Evolutionary conservation across 2,797 vertebrate species (phyloP), one percentile per base, ranked within the genome.

Genomic region (Notoglanidium macrostoma): DNA sequence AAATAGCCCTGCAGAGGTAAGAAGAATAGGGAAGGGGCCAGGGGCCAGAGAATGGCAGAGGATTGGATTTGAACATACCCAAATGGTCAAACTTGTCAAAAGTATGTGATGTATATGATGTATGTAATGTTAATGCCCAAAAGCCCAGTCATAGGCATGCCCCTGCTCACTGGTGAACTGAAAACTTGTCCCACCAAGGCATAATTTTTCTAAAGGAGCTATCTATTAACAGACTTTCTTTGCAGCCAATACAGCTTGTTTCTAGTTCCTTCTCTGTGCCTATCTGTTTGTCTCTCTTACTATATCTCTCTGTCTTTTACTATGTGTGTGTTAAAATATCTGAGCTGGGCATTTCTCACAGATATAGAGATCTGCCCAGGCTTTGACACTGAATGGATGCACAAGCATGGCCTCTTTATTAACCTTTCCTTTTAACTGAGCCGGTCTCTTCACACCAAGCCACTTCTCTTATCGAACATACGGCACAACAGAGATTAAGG

Each of bases 381-480:
- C 87, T 88, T 88, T 87, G 90, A 89, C 89, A 88, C 87, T 74
- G 80, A 91, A 91, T 88, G 87, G 89, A 91, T 87, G 87, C 74
- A 85, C 74, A 86, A 79, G 79, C 88, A 88, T 87, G 85, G 88
- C 85, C 80, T 88, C 85, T 89, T 91, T 89, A 90, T 91, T 91
- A 91, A 91, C 90, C 90, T 91, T 80, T 90, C 88, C 87, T 89
- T 91, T 90, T 90, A 91, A 89, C 87, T 77, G 76, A 89, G 76
- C 85, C 51, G 77, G 89, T 85, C 88, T 89, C 86, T 90, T 91
- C 89, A 89, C 86, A 89, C 89, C 88, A 84, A 91, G 87, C 83
- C 89, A 89, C 89, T 90, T 90, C 89, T 90, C 88, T 91, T 90
- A 91, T 89, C 87, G 88, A 91, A 88, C 88, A 87, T 83, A 88